Evolutionary conservation across 2,888 invertebrate genomes (phyloP).

Genomic region (Dryobotodes eremita): DNA sequence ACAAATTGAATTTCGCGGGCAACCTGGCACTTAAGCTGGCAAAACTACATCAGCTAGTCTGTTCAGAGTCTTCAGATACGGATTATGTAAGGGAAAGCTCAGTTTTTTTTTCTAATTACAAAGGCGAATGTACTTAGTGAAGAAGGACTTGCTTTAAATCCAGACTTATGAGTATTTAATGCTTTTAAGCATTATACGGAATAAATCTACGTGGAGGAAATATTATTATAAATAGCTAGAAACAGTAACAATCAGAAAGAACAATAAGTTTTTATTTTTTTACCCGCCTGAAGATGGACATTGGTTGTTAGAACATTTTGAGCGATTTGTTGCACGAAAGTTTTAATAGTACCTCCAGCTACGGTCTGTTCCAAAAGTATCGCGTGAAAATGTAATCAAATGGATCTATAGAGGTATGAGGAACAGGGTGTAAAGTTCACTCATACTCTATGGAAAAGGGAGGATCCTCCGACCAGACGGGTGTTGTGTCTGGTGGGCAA

Average conservation of each 20-base stretch:
- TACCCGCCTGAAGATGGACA: neutral
- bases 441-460: too few species aligned
- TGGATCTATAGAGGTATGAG: too few species aligned
- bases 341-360: neutral
- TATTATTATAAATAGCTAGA: neutral
- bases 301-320: neutral
- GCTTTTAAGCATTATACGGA: neutral
- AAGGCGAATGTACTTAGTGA: neutral
- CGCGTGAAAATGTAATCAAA: too few species aligned
- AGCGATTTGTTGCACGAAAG: neutral
- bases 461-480: too few species aligned
- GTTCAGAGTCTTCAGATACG: neutral
- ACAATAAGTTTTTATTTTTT: neutral
- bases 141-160: neutral
- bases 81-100: neutral
- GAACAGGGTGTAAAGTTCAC: too few species aligned
- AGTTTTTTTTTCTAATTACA: neutral
- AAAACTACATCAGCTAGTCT: neutral
- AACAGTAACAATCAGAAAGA: neutral
- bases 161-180: neutral
- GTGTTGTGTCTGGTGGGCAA: too few species aligned
- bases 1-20: too few species aligned
- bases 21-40: neutral
- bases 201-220: neutral
- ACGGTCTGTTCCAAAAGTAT: too few species aligned